Conservation (phyloP, 2,888 invertebrate genomes). For the Sinohyriopsis cumingii region DNA sequence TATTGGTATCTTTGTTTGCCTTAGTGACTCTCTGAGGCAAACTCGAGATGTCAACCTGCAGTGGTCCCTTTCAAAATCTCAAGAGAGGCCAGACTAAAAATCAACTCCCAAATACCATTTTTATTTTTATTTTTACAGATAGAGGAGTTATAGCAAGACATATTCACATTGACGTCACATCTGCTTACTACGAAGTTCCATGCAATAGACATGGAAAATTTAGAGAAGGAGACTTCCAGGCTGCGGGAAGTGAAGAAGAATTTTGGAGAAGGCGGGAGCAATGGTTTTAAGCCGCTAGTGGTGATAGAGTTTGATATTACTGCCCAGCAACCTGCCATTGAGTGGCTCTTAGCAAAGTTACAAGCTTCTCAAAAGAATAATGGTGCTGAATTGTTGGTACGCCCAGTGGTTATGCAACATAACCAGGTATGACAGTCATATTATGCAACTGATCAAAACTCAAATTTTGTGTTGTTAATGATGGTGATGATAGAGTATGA, state of each 20-base stretch:
- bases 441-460: not conserved
- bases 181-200: not conserved
- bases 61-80: too few relatives aligned
- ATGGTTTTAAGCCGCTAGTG: conserved; percentile 54
- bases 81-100: not conserved
- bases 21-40: too few relatives aligned
- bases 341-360: conserved; percentile 64
- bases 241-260: not conserved
- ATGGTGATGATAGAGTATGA: conserved; percentile 14
- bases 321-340: conserved; percentile 54
- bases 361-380: conserved; percentile 47
- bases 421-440: conserved; percentile 43
- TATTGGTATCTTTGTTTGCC: too few relatives aligned
- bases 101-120: not conserved
- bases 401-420: conserved; percentile 53
- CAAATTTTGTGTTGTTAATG: conserved; percentile 4
- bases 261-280: conserved; percentile 1
- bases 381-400: conserved; percentile 61
- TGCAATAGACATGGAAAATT: too few relatives aligned
- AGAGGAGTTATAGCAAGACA: not conserved
- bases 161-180: not conserved
- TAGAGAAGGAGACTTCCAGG: too few relatives aligned
- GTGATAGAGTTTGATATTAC: conserved; percentile 61
- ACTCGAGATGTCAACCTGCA: too few relatives aligned
- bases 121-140: not conserved